Conservation (phyloP, 2,888 invertebrate species). For the Glaucopsyche alexis region DNA sequence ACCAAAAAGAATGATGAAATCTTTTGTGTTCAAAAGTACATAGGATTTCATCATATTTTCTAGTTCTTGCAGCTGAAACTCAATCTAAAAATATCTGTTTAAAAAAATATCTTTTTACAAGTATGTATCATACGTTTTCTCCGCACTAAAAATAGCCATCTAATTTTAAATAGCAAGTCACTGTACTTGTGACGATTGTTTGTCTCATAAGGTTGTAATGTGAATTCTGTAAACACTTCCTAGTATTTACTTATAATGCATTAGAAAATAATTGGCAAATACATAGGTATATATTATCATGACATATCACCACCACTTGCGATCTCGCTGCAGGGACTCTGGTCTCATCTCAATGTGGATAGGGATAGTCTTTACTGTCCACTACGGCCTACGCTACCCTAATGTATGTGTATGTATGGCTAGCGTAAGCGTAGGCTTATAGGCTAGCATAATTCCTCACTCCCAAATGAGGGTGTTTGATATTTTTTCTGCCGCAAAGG, state of each 20-base stretch:
- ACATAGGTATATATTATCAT: too few relatives aligned
- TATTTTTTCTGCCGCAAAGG: too few relatives aligned
- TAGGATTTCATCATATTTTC: conserved; percentile 15
- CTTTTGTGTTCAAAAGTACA: neutral
- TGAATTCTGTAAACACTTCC: neutral
- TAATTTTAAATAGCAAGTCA: conserved; percentile 11
- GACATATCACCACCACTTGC: too few relatives aligned
- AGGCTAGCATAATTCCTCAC: too few relatives aligned
- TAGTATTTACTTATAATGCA: neutral
- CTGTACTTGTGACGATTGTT: neutral
- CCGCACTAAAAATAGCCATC: neutral
- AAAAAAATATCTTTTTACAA: neutral
- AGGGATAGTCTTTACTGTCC: too few relatives aligned
- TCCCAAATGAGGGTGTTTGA: too few relatives aligned
- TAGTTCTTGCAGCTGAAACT: neutral
- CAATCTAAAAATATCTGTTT: neutral
- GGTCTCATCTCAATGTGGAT: too few relatives aligned
- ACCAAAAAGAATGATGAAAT: neutral
- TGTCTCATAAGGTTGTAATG: neutral
- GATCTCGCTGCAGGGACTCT: too few relatives aligned
- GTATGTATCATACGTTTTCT: neutral
- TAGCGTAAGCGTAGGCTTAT: too few relatives aligned
- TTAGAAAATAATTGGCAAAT: too few relatives aligned
- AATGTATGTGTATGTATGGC: too few relatives aligned
- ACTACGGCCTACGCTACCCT: too few relatives aligned